Base-by-base conservation (phyloP, 2,797 vertebrate species). In the Enteromius afrohamiltoni region DNA sequence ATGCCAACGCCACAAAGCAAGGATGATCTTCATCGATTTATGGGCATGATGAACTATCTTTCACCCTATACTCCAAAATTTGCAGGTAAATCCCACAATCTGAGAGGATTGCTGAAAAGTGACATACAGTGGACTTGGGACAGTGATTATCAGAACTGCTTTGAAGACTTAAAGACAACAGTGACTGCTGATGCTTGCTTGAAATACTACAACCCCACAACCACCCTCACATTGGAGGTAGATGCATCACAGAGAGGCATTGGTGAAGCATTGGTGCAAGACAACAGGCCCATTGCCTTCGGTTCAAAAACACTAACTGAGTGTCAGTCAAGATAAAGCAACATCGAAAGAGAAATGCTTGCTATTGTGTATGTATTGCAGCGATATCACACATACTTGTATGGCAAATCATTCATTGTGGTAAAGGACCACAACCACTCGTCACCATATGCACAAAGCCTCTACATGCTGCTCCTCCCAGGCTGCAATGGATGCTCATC, bases 381-480 rank as follows among this genome's bases (percentile, higher is more conserved):
- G 70, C 26, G 26, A 85, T 86, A 88, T 19, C 80, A 86, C 19
- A 88, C 80, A 16, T 83, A 85, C 47, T n/a, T 83, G 58, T 83
- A 80, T 10, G 80, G 80, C 3, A 88, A 88, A 23, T 86, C 79
- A 85, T 86, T 85, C 31, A 6, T 21, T 29, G 85, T 83, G 37
- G 17, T 83, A 37, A 81, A 78, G 13, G 83, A 85, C 16, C 87
- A 88, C 67, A 85, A 51, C 6, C 49, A 4, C 47, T 51, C 3
- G 47, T 51, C 14, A 51, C 47, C 47, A 51, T 51, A 17, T 51
- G 47, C 47, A 17, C 47, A 16, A 51, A 17, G 60, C 21, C 55
- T 23, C n/a, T n/a, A 23, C 55, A 58, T 58, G n/a, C n/a, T 58
- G 55, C 21, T 55, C 31, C 64, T 14, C 47, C 47, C 47, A 51